Percentiles rank a stretch among this genome's conserved stretches.
Conservation (phyloP, 2,113 vertebrate species). For the Corvus moneduloides region DNA sequence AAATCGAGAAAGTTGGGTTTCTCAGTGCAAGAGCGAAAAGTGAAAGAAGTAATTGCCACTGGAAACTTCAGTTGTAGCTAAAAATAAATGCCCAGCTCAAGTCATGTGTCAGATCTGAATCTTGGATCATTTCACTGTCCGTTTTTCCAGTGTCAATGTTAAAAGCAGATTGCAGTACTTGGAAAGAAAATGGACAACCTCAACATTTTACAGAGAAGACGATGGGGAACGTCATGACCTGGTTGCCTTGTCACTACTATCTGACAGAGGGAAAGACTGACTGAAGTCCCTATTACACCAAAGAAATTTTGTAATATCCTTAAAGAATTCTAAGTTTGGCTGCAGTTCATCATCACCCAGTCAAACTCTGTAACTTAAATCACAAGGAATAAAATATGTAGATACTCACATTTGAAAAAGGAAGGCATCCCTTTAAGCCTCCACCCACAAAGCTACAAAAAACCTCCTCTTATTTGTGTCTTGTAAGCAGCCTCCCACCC, state of each 20-base stretch:
- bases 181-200: conserved; percentile 17
- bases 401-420: not conserved
- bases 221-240: not conserved
- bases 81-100: conserved; percentile 66
- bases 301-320: not conserved
- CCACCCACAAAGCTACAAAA: conserved; percentile 27
- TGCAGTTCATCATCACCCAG: not conserved
- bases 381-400: not conserved
- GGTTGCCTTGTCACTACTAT: not conserved
- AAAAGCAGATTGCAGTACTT: conserved; percentile 29
- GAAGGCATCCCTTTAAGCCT: conserved; percentile 30
- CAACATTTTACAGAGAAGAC: not conserved
- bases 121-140: conserved; percentile 66
- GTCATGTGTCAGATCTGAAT: conserved; percentile 57
- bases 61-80: conserved; percentile 69
- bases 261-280: not conserved
- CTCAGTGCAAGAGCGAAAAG: conserved; percentile 38
- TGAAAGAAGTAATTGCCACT: conserved; percentile 52
- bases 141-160: conserved; percentile 55
- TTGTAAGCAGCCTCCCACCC: conserved; percentile 34
- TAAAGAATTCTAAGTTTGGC: not conserved
- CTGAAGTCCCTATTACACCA: not conserved
- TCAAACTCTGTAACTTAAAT: not conserved
- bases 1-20: conserved; percentile 38
- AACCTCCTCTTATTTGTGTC: conserved; percentile 17